phyloP scores from a whole-genome alignment of 2,888 invertebrate genomes.

The Temnothorax ravouxi region DNA sequence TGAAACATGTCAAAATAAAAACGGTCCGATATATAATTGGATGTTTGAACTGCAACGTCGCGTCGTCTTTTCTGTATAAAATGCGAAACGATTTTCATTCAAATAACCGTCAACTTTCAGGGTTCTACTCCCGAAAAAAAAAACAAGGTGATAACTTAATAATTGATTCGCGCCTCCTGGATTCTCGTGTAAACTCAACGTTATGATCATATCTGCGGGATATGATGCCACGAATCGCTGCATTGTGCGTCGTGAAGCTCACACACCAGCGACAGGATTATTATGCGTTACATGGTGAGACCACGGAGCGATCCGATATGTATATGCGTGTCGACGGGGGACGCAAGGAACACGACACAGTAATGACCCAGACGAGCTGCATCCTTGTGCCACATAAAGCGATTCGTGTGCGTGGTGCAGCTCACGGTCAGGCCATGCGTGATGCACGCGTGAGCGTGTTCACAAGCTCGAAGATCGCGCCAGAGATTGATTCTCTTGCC shows the following conservation, averaged over 20 bases:
- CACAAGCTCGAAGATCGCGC: constrained; percentile 52
- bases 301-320: constrained; percentile 55
- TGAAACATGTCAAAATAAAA: constrained; percentile 21
- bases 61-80: background rate
- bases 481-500: constrained; percentile 41
- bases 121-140: background rate
- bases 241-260: constrained; percentile 39
- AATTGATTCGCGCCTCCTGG: background rate
- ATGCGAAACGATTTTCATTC: background rate
- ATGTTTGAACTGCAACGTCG: background rate
- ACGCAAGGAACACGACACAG: constrained; percentile 69
- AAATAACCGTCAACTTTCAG: background rate
- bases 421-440: constrained; percentile 42
- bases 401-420: constrained; percentile 51
- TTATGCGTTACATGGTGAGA: constrained; percentile 60
- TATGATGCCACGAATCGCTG: constrained; percentile 38
- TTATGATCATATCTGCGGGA: background rate
- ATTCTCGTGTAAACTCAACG: background rate
- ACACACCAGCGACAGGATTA: constrained; percentile 50
- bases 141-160: background rate
- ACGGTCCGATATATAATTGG: background rate
- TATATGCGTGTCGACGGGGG: constrained; percentile 26
- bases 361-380: constrained; percentile 80
- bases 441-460: constrained; percentile 58
- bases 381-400: constrained; percentile 79